Conservation (phyloP, 2,113 vertebrate species). For the Furnarius figulus region DNA sequence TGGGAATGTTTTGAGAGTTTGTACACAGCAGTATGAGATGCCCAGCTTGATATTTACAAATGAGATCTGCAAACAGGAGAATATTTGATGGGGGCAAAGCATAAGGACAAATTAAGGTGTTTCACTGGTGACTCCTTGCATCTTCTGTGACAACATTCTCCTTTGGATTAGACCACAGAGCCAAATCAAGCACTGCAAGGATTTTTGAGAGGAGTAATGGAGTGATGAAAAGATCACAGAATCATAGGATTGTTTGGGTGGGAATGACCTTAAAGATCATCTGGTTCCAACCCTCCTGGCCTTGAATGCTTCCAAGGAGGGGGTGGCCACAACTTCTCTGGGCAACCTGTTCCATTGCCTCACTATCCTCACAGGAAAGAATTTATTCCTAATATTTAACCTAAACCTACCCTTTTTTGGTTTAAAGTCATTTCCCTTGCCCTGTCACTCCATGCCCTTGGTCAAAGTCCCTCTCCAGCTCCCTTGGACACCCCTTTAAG, state of each 20-base stretch:
- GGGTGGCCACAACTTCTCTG: background rate
- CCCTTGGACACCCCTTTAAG: background rate
- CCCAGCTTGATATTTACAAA: background rate
- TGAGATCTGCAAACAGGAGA: background rate
- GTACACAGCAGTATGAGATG: background rate
- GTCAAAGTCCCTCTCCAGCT: background rate
- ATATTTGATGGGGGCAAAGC: background rate
- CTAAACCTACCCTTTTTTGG: background rate
- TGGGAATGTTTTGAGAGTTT: accelerated
- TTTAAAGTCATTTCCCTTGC: background rate
- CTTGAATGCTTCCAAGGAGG: background rate
- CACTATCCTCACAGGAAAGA: background rate
- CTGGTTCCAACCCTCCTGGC: background rate
- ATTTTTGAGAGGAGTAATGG: background rate
- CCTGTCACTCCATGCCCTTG: background rate
- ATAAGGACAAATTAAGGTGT: background rate
- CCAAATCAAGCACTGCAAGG: background rate
- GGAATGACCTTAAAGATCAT: background rate
- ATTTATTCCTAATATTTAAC: background rate
- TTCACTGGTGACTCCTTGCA: background rate
- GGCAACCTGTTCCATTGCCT: background rate
- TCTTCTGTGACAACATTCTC: background rate
- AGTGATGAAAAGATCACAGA: background rate
- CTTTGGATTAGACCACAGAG: background rate
- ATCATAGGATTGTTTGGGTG: background rate